Percentiles rank a stretch among this genome's conserved stretches.
phyloP scores from a whole-genome alignment of 2,113 vertebrate genomes.

The Petaurus breviceps region DNA sequence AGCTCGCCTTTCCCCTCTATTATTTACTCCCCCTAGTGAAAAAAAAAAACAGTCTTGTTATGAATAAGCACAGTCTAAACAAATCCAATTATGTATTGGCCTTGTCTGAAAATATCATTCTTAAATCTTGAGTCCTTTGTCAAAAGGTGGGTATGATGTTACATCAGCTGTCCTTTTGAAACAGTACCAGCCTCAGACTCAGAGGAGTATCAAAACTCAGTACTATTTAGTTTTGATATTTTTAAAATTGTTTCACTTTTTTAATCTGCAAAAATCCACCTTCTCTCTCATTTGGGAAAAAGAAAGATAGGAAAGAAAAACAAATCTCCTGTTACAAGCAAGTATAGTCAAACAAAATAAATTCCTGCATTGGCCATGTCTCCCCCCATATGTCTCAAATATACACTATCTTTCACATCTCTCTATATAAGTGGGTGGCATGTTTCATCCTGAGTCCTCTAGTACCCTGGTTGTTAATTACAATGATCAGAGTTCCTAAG shows the following conservation, averaged over 20 bases:
- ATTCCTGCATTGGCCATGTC: background rate
- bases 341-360: background rate
- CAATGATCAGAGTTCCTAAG: background rate
- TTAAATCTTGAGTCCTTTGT: background rate
- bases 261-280: background rate
- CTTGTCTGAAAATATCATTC: background rate
- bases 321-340: background rate
- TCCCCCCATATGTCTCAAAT: background rate
- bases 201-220: background rate
- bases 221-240: background rate
- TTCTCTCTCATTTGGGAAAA: background rate
- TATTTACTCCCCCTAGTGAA: too few species aligned
- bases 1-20: background rate
- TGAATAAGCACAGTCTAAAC: background rate
- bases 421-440: background rate
- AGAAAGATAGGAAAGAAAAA: background rate
- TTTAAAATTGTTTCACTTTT: background rate
- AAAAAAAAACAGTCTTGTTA: background rate
- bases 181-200: background rate
- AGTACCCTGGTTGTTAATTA: background rate
- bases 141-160: background rate
- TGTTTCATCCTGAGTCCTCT: background rate
- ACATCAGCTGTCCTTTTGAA: background rate
- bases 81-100: background rate
- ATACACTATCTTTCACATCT: background rate